Conservation (phyloP, 1,140 invertebrate genomes). For the Choristoneura fumiferana region DNA sequence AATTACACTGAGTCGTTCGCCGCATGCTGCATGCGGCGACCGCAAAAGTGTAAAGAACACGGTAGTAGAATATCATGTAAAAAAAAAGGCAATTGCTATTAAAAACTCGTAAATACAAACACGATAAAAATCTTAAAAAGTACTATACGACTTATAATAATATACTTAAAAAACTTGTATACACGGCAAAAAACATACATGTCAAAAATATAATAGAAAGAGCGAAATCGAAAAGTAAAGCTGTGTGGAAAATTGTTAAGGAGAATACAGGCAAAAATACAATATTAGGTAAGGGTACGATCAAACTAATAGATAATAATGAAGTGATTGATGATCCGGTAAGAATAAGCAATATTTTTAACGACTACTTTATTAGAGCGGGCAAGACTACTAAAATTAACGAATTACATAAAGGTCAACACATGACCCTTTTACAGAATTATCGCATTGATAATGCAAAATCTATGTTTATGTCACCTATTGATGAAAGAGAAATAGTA, state of each 20-base stretch:
- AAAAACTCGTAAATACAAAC: not conserved
- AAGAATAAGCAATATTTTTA: too few species aligned
- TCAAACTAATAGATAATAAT: not conserved
- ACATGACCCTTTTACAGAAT: not conserved
- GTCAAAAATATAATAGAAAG: not conserved
- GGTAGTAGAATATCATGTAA: too few species aligned
- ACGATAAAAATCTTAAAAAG: too few species aligned
- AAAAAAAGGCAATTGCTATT: not conserved
- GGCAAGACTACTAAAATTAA: not conserved
- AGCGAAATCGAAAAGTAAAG: constrained; percentile 3
- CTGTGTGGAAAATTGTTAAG: not conserved
- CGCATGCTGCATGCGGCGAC: too few species aligned
- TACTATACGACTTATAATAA: too few species aligned
- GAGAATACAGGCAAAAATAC: not conserved
- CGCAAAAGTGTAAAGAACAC: too few species aligned
- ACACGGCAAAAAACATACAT: too few species aligned
- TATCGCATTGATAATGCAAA: not conserved
- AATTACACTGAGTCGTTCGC: too few species aligned
- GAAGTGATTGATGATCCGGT: not conserved
- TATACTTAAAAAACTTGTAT: too few species aligned
- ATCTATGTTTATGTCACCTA: constrained; percentile 7
- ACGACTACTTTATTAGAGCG: not conserved
- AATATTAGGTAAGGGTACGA: not conserved
- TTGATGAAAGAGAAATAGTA: constrained; percentile 3
- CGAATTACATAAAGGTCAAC: not conserved